Conservation (phyloP, 1,140 invertebrate genomes). For the Macrobrachium nipponense region DNA sequence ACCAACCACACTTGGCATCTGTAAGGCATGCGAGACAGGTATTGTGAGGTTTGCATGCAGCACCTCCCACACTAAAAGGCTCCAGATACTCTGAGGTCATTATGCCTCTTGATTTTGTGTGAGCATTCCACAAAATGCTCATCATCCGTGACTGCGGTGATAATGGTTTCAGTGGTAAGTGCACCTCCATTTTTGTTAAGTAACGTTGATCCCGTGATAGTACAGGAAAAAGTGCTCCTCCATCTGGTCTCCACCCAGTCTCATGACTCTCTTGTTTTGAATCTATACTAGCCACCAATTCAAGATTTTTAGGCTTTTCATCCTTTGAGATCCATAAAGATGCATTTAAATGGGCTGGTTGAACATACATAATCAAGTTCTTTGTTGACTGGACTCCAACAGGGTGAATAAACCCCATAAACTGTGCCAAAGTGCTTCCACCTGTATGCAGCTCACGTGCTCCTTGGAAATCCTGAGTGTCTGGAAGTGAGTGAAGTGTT, state of each 20-base stretch:
- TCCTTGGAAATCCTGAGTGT: constrained; percentile 75
- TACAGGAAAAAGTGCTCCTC: constrained; percentile 12
- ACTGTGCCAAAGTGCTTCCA: constrained; percentile 70
- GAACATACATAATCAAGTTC: constrained; percentile 65
- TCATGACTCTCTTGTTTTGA: constrained; percentile 11
- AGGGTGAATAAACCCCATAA: constrained; percentile 85
- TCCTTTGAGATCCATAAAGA: constrained; percentile 54
- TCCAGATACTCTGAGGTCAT: constrained; percentile 82
- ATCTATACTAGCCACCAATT: constrained; percentile 28
- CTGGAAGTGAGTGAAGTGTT: constrained; percentile 82
- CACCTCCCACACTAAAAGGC: constrained; percentile 74
- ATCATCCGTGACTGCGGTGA: constrained; percentile 25
- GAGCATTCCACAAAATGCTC: constrained; percentile 55
- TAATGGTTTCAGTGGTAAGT: not conserved
- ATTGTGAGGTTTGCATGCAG: constrained; percentile 71
- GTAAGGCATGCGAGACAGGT: constrained; percentile 90
- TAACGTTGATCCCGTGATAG: constrained; percentile 1
- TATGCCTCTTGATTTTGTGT: not conserved
- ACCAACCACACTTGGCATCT: constrained; percentile 74
- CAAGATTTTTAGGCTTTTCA: constrained; percentile 11
- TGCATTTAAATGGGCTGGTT: constrained; percentile 64
- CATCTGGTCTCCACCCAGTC: constrained; percentile 13
- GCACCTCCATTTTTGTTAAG: constrained; percentile 10
- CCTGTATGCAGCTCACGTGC: constrained; percentile 73
- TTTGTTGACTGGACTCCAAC: constrained; percentile 77